Evolutionary conservation across 2,113 vertebrate genomes (phyloP), one percentile per base, ranked within the genome.

Genomic region (Centropus bengalensis): DNA sequence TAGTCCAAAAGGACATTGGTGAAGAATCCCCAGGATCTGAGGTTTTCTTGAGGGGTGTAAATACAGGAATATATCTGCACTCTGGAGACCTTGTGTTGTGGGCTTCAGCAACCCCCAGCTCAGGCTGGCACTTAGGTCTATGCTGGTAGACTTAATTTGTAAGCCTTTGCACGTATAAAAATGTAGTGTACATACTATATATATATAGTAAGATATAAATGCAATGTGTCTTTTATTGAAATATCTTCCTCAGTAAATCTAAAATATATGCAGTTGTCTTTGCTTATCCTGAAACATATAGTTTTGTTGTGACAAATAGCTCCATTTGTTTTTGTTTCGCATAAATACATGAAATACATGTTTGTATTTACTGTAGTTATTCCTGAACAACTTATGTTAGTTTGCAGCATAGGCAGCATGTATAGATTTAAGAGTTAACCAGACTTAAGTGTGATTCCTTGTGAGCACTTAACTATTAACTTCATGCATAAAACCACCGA

Each of bases 371-470:
- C 88, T 78, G 64, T 36, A 56, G 12, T 76, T 93, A 21, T 91
- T 66, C 78, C 69, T 85, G 66, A 66, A 42, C 49, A 84, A 68
- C 15, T 24, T 55, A 15, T 60, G 18, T 36, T 82, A 51, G 40
- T 67, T 74, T 88, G 36, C 52, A 64, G 33, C 33, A 30, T 42
- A 80, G 77, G 16, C 38, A 67, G 52, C 36, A 13, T 54, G 5
- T 58, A 86, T 84, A 69, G 80, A 94, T 96, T 94, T 80, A 95
- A 97, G 91, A 96, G 89, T 95, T 96, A 96, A 94, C 82, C 44
- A 76, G 83, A 82, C 82, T 87, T 96, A 91, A 92, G 88, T 91
- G 74, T 92, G 82, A 95, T 96, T 97, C 82, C 87, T 96, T 96
- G 87, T 83, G 91, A 96, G 91, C 88, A 68, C 82, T 96, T 86